Percentiles rank a stretch among this genome's conserved stretches.
phyloP scores from a whole-genome alignment of 2,888 invertebrate species.

The Meteorus colon region DNA sequence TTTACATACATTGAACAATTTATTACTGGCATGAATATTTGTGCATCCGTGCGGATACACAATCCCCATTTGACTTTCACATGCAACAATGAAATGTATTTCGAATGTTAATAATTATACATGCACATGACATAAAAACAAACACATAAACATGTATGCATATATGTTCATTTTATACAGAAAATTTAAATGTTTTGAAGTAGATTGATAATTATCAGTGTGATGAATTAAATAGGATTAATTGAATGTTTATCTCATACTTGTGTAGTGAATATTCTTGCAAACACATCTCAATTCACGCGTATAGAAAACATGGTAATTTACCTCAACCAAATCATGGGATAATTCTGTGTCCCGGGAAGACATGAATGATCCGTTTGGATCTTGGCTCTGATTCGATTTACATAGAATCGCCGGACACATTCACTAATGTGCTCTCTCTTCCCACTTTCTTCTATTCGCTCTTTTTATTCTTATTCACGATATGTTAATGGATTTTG shows the following conservation, averaged over 20 bases:
- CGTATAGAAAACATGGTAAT: neutral
- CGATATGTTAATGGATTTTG: neutral
- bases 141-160: neutral
- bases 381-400: conserved; percentile 35
- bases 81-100: neutral
- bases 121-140: neutral
- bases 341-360: conserved; percentile 17
- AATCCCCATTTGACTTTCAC: conserved; percentile 2
- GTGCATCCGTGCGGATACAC: neutral
- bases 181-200: conserved; percentile 21
- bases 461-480: neutral
- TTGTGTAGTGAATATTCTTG: neutral
- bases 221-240: neutral
- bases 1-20: neutral
- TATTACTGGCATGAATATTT: neutral
- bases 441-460: neutral
- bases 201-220: conserved; percentile 23
- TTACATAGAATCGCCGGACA: conserved; percentile 40
- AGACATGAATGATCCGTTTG: conserved; percentile 43
- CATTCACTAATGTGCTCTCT: conserved; percentile 31
- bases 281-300: neutral
- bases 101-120: too few species aligned
- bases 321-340: conserved; percentile 24
- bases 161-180: conserved; percentile 3
- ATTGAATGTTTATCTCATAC: neutral